A percentile compares a stretch with the other conserved stretches of the same genome.
Conservation (phyloP, 1,140 invertebrate genomes). For the Medauroidea extradentata region DNA sequence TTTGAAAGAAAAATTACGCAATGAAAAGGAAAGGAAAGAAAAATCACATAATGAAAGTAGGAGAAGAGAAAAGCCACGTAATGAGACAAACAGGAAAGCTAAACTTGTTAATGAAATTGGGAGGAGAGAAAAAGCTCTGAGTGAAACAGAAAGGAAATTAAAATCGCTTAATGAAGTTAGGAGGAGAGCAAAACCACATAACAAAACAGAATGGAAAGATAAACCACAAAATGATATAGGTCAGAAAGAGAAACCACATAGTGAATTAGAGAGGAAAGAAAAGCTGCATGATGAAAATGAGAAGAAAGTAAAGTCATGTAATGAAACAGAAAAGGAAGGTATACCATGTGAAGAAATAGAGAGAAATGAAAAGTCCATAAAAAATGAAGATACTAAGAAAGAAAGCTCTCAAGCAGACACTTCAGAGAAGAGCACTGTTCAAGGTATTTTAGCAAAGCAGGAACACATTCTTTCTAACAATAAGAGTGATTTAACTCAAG, state of each 20-base stretch:
- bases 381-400: too few relatives aligned
- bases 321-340: conserved; percentile 30
- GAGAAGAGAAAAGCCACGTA: background rate
- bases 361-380: conserved; percentile 10
- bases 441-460: too few relatives aligned
- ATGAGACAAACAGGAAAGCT: background rate
- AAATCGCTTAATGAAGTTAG: conserved; percentile 29
- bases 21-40: conserved; percentile 14
- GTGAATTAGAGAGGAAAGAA: background rate
- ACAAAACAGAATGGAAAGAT: too few relatives aligned
- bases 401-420: too few relatives aligned
- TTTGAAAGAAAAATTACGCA: conserved; percentile 19
- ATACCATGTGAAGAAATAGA: conserved; percentile 29
- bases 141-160: conserved; percentile 31
- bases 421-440: too few relatives aligned
- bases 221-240: too few relatives aligned
- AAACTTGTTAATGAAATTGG: conserved; percentile 1
- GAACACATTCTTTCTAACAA: too few relatives aligned
- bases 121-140: background rate
- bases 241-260: conserved; percentile 3
- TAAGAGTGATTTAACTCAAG: too few relatives aligned
- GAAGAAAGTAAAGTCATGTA: conserved; percentile 28
- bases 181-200: conserved; percentile 12
- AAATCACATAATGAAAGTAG: conserved; percentile 4
- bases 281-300: conserved; percentile 17